Percentiles rank a stretch among this genome's conserved stretches.
Evolutionary conservation across 2,113 vertebrate genomes (phyloP).

Genomic region (Sakesphorus luctuosus): DNA sequence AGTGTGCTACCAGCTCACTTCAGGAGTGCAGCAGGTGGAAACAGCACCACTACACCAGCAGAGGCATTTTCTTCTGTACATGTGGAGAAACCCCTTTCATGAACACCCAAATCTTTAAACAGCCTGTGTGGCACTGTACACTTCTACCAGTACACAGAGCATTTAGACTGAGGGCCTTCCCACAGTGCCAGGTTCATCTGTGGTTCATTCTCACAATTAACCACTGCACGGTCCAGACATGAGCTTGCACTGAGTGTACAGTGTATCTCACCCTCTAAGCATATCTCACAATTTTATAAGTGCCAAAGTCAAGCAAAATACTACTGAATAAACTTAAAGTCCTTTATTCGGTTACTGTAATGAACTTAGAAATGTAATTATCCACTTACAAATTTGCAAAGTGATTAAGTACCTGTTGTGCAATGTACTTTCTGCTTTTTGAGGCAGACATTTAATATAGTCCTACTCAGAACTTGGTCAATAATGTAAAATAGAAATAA

Average conservation of each 20-base stretch:
- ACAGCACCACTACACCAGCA: background rate
- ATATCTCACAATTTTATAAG: background rate
- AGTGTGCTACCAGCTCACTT: background rate
- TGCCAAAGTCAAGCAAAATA: background rate
- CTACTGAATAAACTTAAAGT: background rate
- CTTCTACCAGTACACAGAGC: background rate
- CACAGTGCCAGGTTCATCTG: rapidly evolving
- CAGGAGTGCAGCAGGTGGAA: rapidly evolving
- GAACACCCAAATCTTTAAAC: background rate
- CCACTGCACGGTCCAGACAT: rapidly evolving
- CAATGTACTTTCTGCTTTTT: background rate
- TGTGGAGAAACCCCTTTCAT: background rate
- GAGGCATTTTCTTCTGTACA: background rate
- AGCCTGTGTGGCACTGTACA: background rate
- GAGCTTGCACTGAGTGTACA: rapidly evolving
- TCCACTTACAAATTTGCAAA: background rate
- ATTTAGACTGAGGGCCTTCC: background rate
- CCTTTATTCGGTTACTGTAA: background rate
- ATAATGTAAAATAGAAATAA: background rate
- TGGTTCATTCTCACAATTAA: background rate
- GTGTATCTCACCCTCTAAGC: background rate
- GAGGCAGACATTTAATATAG: background rate
- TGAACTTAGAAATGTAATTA: background rate
- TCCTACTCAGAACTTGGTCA: background rate
- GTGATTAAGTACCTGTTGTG: background rate